Percentiles rank a stretch among this genome's conserved stretches.
Conservation (phyloP, 1,140 invertebrate species). For the Ganaspis sp. region DNA sequence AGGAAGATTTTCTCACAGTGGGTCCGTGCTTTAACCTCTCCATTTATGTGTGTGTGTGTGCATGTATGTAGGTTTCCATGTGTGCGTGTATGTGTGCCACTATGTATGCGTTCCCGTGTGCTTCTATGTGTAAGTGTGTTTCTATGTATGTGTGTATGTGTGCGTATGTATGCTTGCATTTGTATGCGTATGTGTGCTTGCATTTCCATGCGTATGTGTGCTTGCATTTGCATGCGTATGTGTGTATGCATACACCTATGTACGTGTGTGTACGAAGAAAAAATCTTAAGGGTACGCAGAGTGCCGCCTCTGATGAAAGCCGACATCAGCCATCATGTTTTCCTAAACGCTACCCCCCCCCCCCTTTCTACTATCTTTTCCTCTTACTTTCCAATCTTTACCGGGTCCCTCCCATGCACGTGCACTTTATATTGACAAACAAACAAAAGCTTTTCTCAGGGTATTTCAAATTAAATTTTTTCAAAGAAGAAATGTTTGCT, state of each 20-base stretch:
- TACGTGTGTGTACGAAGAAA: slow-evolving; percentile 45
- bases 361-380: slow-evolving; percentile 37
- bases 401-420: neutral
- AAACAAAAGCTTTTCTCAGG: neutral
- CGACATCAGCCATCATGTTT: slow-evolving; percentile 68
- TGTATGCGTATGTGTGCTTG: no score
- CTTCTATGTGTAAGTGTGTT: no score
- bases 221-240: slow-evolving; percentile 44
- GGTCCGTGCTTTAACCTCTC: slow-evolving; percentile 49
- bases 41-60: slow-evolving; percentile 38
- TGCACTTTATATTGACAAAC: neutral
- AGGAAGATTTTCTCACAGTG: slow-evolving; percentile 72
- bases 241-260: slow-evolving; percentile 42
- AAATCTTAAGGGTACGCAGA: slow-evolving; percentile 62
- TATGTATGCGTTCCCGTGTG: slow-evolving; percentile 41
- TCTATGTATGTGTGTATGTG: neutral
- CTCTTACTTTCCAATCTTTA: slow-evolving; percentile 15
- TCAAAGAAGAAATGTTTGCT: no score
- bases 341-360: slow-evolving; percentile 59
- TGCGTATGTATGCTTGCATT: slow-evolving; percentile 46
- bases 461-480: no score
- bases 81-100: slow-evolving; percentile 41
- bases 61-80: slow-evolving; percentile 45
- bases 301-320: slow-evolving; percentile 69
- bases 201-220: no score